A percentile compares a stretch with the other conserved stretches of the same genome.
Conservation (phyloP, 2,113 vertebrate genomes). For the Datnioides undecimradiatus region DNA sequence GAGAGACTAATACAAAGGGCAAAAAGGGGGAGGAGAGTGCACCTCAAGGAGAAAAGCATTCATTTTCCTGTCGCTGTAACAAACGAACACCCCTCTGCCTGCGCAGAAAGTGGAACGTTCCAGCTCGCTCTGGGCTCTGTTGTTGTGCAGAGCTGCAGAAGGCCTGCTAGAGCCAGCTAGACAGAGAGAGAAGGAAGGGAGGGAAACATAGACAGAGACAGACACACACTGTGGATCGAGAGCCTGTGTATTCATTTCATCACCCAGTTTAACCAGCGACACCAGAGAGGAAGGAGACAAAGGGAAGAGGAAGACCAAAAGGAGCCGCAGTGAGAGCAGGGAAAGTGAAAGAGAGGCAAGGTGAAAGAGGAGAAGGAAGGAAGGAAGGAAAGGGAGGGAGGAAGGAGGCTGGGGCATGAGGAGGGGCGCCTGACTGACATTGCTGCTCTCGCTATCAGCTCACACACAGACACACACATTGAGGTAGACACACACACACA, state of each 20-base stretch:
- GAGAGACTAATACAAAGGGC: constrained; percentile 27
- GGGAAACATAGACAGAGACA: constrained; percentile 47
- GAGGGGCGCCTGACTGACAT: constrained; percentile 77
- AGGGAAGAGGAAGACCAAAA: constrained; percentile 33
- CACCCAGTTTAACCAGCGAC: constrained; percentile 57
- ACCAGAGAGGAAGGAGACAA: constrained; percentile 50
- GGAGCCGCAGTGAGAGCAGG: constrained; percentile 49
- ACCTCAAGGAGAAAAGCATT: constrained; percentile 57
- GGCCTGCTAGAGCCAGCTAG: constrained; percentile 79
- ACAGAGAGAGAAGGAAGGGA: constrained; percentile 49
- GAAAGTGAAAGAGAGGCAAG: constrained; percentile 59
- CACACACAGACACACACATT: constrained; percentile 29
- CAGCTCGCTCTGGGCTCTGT: constrained; percentile 83
- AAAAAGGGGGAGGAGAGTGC: constrained; percentile 53
- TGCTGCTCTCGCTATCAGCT: constrained; percentile 62
- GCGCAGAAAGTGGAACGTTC: constrained; percentile 78
- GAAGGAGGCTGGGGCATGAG: constrained; percentile 72
- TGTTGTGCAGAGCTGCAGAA: constrained; percentile 89
- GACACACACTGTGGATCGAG: constrained; percentile 57
- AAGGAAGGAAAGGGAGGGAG: constrained; percentile 68
- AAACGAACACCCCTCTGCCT: constrained; percentile 74
- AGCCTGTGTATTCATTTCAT: constrained; percentile 63
- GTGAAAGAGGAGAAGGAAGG: constrained; percentile 65
- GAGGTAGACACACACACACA: constrained; percentile 13
- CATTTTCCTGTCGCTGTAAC: constrained; percentile 52